These are phyloP conservation scores for Salvelinus alpinus DNA, from an alignment of 2,113 vertebrate genomes.

Conservation along the genomic window DNA sequence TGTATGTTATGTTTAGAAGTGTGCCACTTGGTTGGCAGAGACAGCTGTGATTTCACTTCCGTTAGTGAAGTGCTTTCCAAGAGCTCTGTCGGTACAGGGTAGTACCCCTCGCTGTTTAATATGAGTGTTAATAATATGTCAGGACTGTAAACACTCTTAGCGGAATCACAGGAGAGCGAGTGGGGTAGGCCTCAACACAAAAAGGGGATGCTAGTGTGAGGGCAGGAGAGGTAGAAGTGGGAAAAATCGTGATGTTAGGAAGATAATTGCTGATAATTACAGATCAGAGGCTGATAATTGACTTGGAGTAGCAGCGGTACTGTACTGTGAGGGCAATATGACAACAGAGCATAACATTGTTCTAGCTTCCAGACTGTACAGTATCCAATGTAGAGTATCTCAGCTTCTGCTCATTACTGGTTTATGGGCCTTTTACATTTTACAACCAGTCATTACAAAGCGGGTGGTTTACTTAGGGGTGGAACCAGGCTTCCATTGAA, in stretches of 20 bases:
- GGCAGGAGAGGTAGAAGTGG: slow-evolving; percentile 15
- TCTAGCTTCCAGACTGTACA: no score
- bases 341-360: no score
- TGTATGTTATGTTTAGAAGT: not conserved
- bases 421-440: no score
- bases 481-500: not conserved
- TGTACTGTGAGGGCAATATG: no score
- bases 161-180: slow-evolving; percentile 57
- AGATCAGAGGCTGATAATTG: no score
- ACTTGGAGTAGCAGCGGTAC: no score
- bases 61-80: slow-evolving; percentile 7
- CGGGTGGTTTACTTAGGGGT: not conserved
- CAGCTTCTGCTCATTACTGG: no score
- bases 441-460: no score
- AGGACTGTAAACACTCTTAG: slow-evolving; percentile 68
- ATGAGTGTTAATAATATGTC: slow-evolving; percentile 71
- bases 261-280: no score
- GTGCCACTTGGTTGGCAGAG: slow-evolving; percentile 1
- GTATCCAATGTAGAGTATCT: no score
- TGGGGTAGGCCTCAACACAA: slow-evolving; percentile 41
- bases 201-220: slow-evolving; percentile 47
- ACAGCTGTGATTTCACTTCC: not conserved
- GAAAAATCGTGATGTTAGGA: not conserved
- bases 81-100: slow-evolving; percentile 27
- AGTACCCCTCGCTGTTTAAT: slow-evolving; percentile 71